These are phyloP conservation scores for Saxidomus purpurata DNA, from an alignment of 1,140 invertebrate genomes.

Conservation along the genomic window DNA sequence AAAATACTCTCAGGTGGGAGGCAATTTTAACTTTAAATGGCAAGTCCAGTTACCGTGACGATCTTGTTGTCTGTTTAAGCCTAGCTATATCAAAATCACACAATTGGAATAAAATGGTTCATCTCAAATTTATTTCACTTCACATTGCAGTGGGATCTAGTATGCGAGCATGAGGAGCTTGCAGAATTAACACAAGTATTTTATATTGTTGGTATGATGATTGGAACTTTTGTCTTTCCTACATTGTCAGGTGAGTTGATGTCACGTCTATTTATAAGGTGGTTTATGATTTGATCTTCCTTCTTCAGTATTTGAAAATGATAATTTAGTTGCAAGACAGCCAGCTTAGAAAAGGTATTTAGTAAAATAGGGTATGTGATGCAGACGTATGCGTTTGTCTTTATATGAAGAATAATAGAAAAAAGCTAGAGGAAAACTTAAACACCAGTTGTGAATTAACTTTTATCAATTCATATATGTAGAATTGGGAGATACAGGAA, in stretches of 20 bases:
- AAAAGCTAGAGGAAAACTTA: no score
- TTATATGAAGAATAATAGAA: no score
- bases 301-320: background rate
- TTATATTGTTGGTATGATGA: constrained; percentile 34
- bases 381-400: background rate
- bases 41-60: background rate
- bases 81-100: background rate
- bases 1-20: background rate
- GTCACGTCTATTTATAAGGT: no score
- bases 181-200: constrained; percentile 35
- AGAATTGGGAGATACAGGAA: background rate
- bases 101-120: background rate
- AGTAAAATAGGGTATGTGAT: background rate
- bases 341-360: background rate
- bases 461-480: background rate
- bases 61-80: background rate
- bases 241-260: constrained; percentile 24
- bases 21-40: background rate
- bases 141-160: constrained; percentile 47
- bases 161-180: constrained; percentile 25
- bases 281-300: background rate
- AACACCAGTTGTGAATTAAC: background rate
- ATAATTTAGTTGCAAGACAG: background rate
- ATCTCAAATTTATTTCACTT: background rate
- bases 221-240: constrained; percentile 43